Percentiles rank a stretch among this genome's conserved stretches.
These are phyloP conservation scores for Mastomys coucha DNA, from an alignment of 2,113 vertebrate genomes.

Conservation along the genomic window DNA sequence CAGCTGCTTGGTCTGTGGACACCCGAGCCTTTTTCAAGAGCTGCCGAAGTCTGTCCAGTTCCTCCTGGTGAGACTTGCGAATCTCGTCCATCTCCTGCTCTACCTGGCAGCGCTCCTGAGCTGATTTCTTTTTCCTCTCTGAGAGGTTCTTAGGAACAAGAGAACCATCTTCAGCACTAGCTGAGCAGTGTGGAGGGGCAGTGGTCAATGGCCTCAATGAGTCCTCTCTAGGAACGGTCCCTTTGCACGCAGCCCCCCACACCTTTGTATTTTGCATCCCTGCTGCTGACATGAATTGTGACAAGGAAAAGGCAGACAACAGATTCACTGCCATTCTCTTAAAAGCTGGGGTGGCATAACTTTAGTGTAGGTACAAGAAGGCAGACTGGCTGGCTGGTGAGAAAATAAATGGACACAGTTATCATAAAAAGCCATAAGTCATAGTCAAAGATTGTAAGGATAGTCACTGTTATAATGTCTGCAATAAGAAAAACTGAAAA, in stretches of 20 bases:
- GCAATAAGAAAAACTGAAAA: slow-evolving; percentile 16
- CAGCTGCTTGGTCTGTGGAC: slow-evolving; percentile 90
- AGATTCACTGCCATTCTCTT: neutral
- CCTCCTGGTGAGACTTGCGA: slow-evolving; percentile 90
- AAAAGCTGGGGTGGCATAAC: neutral
- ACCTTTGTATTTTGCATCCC: slow-evolving; percentile 16
- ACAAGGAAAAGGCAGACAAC: slow-evolving; percentile 25
- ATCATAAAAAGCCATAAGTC: slow-evolving; percentile 15
- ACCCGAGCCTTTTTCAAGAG: slow-evolving; percentile 91
- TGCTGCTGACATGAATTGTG: neutral
- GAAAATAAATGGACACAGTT: slow-evolving; percentile 14
- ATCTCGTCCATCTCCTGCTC: slow-evolving; percentile 95
- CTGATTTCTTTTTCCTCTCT: slow-evolving; percentile 95
- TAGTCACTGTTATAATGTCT: neutral
- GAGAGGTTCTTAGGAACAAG: slow-evolving; percentile 88
- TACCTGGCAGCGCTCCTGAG: slow-evolving; percentile 90
- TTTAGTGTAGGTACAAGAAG: neutral
- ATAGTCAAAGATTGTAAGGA: neutral
- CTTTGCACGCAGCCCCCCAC: neutral
- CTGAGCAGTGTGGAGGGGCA: neutral
- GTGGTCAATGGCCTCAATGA: neutral
- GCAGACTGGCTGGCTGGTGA: neutral
- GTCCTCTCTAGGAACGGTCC: neutral
- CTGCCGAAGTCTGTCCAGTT: slow-evolving; percentile 91
- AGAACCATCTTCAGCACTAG: slow-evolving; percentile 47